Conservation (phyloP, 37 sponge, comb jelly and placozoan species). For the Beroe ovata region DNA sequence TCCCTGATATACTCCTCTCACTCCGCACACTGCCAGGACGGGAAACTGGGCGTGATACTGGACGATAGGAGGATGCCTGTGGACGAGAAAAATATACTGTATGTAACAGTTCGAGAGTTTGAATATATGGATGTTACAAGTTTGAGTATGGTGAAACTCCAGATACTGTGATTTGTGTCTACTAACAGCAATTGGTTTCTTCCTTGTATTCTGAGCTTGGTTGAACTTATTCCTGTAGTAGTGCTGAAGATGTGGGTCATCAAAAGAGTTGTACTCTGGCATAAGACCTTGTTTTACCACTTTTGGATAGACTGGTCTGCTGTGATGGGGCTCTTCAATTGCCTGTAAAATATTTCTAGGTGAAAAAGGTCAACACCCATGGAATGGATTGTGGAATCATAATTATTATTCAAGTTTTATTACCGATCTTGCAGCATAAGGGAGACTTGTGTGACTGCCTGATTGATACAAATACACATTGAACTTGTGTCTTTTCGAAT, state of each 20-base stretch:
- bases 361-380: too few relatives aligned
- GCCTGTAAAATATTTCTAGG: too few relatives aligned
- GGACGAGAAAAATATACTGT: too few relatives aligned
- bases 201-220: neutral
- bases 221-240: slow-evolving; percentile 74
- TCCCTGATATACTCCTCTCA: slow-evolving; percentile 21
- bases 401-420: neutral
- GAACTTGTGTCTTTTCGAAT: slow-evolving; percentile 61
- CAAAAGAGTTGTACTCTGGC: slow-evolving; percentile 71
- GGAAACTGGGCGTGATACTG: neutral
- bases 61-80: too few relatives aligned
- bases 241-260: slow-evolving; percentile 76
- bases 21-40: slow-evolving; percentile 41
- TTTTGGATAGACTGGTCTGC: neutral
- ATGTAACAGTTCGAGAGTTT: too few relatives aligned
- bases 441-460: slow-evolving; percentile 9
- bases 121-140: too few relatives aligned
- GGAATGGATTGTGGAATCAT: too few relatives aligned
- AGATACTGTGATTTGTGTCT: too few relatives aligned
- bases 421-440: slow-evolving; percentile 60
- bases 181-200: neutral
- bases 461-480: slow-evolving; percentile 61
- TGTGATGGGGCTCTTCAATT: neutral
- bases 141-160: too few relatives aligned
- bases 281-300: slow-evolving; percentile 22